Base-by-base conservation (phyloP, 2,113 vertebrate genomes). In the Solenodon paradoxus region DNA sequence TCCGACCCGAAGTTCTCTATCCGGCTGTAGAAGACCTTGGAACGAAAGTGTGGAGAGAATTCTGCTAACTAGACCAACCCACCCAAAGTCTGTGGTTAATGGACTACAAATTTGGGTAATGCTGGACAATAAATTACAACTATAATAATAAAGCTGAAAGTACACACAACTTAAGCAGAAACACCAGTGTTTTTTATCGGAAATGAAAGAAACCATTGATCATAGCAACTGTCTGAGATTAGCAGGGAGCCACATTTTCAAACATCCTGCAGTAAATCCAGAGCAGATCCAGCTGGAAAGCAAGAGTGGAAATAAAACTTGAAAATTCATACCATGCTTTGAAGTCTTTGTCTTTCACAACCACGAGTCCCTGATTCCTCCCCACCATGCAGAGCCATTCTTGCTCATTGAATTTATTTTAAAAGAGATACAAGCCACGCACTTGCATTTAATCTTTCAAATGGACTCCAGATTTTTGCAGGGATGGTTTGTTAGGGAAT, bases 261-360 rank as follows among this genome's bases (percentile, higher is more conserved):
- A 98, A 98, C 98, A 98, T 98, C 98, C 98, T 98, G 98, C 96
- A 97, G 98, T 98, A 98, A 98, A 98, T 95, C 96, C 97, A 97
- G 98, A 98, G 97, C 97, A 98, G 98, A 98, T 93, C 96, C 98
- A 98, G 98, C 98, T 98, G 98, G 98, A 97, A 96, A 97, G 95
- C 96, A 97, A 97, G 94, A 96, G 90, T 97, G 95, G 96, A 98
- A 97, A 96, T 97, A 92, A 96, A 97, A 95, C 96, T 89, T 53
- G 80, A 98, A 97, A 82, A 96, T 11, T 95, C 93, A 88, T 97
- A 96, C 94, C 81, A 96, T 0, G 30, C 92, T 97, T 97, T 97
- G 96, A 98, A 98, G 97, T 97, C 74, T 81, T 88, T 79, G 0
- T 0, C 80, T 95, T 96, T 97, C 88, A 82, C 95, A 95, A 95